A percentile compares a stretch with the other conserved stretches of the same genome.
phyloP scores from a whole-genome alignment of 1,140 invertebrate genomes.

The Drosophila obscura region DNA sequence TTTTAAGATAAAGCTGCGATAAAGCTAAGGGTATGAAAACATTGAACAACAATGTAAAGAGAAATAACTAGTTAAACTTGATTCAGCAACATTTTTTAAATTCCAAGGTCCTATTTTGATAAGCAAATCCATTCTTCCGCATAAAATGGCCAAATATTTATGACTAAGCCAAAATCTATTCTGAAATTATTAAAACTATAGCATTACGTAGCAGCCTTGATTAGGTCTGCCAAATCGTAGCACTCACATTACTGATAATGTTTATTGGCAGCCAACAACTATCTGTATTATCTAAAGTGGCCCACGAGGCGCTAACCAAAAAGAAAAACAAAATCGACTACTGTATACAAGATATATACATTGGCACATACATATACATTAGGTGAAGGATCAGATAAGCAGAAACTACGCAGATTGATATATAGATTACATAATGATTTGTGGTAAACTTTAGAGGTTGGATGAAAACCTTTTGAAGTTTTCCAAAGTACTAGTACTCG shows the following conservation, averaged over 20 bases:
- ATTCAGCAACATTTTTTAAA: neutral
- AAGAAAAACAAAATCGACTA: conserved; percentile 3
- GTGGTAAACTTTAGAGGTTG: too few relatives aligned
- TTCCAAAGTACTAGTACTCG: too few relatives aligned
- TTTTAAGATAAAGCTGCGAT: conserved; percentile 47
- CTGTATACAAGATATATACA: neutral
- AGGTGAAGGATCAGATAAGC: too few relatives aligned
- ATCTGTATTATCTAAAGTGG: conserved; percentile 27
- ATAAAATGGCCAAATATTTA: conserved; percentile 19
- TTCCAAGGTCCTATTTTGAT: neutral
- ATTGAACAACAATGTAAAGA: too few relatives aligned
- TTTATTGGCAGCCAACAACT: neutral
- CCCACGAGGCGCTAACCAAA: neutral
- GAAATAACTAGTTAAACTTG: too few relatives aligned
- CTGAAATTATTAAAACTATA: conserved; percentile 2
- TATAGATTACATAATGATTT: too few relatives aligned
- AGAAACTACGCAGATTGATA: too few relatives aligned
- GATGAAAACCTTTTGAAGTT: too few relatives aligned
- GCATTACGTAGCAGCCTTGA: conserved; percentile 21
- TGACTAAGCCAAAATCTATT: conserved; percentile 29
- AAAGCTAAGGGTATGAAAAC: neutral
- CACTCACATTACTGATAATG: conserved; percentile 4
- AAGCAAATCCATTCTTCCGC: conserved; percentile 15
- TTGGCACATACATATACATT: too few relatives aligned
- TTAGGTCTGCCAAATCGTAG: conserved; percentile 7